Percentiles rank a stretch among this genome's conserved stretches.
Evolutionary conservation across 30 jellyfish, hydroid and myxozoan genomes (phyloP).

Genomic region (Pelagia noctiluca): DNA sequence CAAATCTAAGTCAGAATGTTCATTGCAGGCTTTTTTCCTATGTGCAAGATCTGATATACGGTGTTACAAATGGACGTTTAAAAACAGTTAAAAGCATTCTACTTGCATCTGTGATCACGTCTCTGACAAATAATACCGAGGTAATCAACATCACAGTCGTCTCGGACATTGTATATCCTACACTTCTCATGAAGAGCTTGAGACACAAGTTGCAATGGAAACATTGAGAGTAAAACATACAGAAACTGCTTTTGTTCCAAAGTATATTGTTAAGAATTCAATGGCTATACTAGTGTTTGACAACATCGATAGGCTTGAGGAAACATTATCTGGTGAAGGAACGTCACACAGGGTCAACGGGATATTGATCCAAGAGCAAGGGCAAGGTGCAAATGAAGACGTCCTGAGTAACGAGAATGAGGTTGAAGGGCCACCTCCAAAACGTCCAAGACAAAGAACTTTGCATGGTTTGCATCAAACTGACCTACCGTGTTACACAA

Average conservation of each 20-base stretch:
- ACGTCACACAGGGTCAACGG: slow-evolving; percentile 31
- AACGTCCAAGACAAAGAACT: neutral
- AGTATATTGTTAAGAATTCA: slow-evolving; percentile 12
- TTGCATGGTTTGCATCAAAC: slow-evolving; percentile 18
- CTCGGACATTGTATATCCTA: neutral
- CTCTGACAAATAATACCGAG: slow-evolving; percentile 15
- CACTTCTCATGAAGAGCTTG: slow-evolving; percentile 12
- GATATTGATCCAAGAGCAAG: slow-evolving; percentile 44
- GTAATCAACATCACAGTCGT: slow-evolving; percentile 7
- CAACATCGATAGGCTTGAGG: slow-evolving; percentile 46
- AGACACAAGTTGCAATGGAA: slow-evolving; percentile 35
- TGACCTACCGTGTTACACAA: too few species aligned
- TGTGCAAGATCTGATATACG: slow-evolving; percentile 38
- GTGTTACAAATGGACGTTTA: slow-evolving; percentile 29
- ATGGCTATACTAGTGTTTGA: slow-evolving; percentile 22
- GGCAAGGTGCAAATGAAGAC: slow-evolving; percentile 18
- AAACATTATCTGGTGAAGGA: slow-evolving; percentile 37
- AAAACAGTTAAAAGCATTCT: slow-evolving; percentile 28
- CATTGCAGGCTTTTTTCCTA: slow-evolving; percentile 7
- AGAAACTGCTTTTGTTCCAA: slow-evolving; percentile 20
- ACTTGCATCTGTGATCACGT: slow-evolving; percentile 21
- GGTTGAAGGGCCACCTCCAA: slow-evolving; percentile 9
- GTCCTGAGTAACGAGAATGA: neutral
- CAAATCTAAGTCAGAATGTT: neutral
- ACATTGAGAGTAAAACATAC: slow-evolving; percentile 15